Base-by-base conservation (phyloP, 2,888 invertebrate species). In the Cephonodes hylas region DNA sequence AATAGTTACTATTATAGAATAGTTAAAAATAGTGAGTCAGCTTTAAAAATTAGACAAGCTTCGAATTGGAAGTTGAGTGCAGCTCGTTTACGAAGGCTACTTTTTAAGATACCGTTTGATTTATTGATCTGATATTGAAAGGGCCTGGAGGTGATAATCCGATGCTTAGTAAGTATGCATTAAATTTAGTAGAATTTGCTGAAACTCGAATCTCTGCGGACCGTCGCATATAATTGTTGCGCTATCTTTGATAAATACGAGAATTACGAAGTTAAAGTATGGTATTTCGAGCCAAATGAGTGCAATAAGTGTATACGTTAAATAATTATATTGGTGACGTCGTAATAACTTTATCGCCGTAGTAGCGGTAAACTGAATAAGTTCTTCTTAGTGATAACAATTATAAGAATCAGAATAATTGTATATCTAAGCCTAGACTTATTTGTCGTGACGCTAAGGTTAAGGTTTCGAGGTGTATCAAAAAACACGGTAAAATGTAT, bases 41-140 rank as follows among this genome's bases (percentile, higher is more conserved):
- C 77, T 79, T 79, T 79, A 77, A 75, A 71, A 31, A 42, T 66
- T 71, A 77, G 72, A 69, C 68, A 74, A 71, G 74, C 76, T 72
- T 78, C 62, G 25, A n/a, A 42, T 15, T 59, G 8, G 8, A 34
- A 34, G 18, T 59, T 59, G 23, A 10, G n/a, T 27, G 38, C 22
- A 23, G 34, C 59, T 38, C 31, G 20, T 59, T 59, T 59, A 59
- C 13, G 27, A 45, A 45, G n/a, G 31, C 45, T 31, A 10, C 13
- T 45, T 59, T 58, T 22, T 59, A 46, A 34, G 46, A 59, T 22
- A 59, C 44, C 15, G 25, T 31, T 15, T 8, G 20, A 38, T 22
- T 58, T 23, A 38, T 15, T 42, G 57, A n/a, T 58, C 23, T 58
- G 38, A 38, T 38, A 20, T 53, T 46, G 13, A 23, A 18, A 53